A percentile compares a stretch with the other conserved stretches of the same genome.
Conservation (phyloP, 2,113 vertebrate genomes). For the Esox niger region DNA sequence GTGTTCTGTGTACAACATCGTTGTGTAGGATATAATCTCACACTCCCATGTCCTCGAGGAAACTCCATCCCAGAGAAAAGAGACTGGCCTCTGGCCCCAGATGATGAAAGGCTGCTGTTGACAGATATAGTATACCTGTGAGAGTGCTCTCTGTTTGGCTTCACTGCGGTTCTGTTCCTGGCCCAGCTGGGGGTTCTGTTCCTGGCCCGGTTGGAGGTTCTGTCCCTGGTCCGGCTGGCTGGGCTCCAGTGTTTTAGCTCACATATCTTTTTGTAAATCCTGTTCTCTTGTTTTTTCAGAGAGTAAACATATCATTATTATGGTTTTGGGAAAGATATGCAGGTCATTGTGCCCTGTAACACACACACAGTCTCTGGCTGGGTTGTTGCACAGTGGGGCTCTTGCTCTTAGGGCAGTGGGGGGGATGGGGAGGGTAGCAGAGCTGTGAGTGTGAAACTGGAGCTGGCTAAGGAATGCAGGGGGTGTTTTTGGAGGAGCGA, state of each 20-base stretch:
- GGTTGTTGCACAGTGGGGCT: conserved; percentile 47
- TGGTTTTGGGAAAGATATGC: background rate
- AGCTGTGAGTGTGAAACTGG: conserved; percentile 63
- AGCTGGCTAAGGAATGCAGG: conserved; percentile 70
- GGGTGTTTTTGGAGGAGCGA: conserved; percentile 61
- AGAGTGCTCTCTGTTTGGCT: conserved; percentile 63
- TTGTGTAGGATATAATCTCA: conserved; percentile 47
- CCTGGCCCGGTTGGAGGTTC: conserved; percentile 26
- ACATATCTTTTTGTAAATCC: conserved; percentile 39
- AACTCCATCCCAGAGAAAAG: conserved; percentile 58
- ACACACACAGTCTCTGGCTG: conserved; percentile 47
- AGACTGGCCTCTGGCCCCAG: conserved; percentile 58
- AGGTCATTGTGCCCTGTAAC: background rate
- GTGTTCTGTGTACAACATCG: conserved; percentile 10
- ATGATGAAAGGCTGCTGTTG: conserved; percentile 65
- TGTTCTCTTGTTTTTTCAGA: conserved; percentile 17
- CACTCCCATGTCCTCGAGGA: conserved; percentile 62
- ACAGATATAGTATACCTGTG: conserved; percentile 75
- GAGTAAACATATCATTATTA: background rate
- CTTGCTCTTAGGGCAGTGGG: conserved; percentile 51
- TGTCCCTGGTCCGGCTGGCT: conserved; percentile 8
- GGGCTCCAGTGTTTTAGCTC: conserved; percentile 4
- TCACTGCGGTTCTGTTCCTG: conserved; percentile 35
- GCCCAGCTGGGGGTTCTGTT: conserved; percentile 43
- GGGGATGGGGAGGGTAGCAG: background rate